phyloP scores from a whole-genome alignment of 2,113 vertebrate species.

The Malaclemys terrapin region DNA sequence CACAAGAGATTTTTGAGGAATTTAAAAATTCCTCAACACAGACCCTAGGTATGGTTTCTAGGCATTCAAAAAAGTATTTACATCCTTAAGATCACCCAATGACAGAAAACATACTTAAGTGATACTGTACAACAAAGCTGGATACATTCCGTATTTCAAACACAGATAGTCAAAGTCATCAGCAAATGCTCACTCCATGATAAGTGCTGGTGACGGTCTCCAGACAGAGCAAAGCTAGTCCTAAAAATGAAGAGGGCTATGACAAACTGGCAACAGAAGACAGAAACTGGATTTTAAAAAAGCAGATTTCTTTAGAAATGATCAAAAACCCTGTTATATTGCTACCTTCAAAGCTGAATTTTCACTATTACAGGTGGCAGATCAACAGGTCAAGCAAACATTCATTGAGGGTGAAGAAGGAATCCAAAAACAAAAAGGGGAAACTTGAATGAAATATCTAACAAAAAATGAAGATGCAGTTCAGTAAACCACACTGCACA shows the following conservation, averaged over 20 bases:
- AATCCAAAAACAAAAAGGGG: neutral
- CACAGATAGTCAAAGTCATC: slow-evolving; percentile 3
- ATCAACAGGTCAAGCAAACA: neutral
- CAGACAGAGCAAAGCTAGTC: slow-evolving; percentile 9
- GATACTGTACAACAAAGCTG: neutral
- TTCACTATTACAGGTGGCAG: neutral
- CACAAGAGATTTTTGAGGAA: neutral
- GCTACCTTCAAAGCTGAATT: neutral
- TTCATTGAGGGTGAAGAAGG: neutral
- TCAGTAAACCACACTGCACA: neutral
- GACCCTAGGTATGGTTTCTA: fast-evolving
- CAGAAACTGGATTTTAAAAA: neutral
- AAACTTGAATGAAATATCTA: fast-evolving
- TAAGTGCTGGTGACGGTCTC: neutral
- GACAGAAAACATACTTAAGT: neutral
- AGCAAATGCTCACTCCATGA: neutral
- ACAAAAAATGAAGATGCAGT: neutral
- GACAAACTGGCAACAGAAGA: neutral
- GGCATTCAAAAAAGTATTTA: neutral
- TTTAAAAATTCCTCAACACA: neutral
- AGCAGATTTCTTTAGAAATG: neutral
- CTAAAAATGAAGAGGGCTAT: neutral
- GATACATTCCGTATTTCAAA: neutral
- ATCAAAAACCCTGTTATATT: neutral
- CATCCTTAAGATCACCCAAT: neutral